Base-by-base conservation (phyloP, 2,113 vertebrate genomes). In the Sialia sialis region DNA sequence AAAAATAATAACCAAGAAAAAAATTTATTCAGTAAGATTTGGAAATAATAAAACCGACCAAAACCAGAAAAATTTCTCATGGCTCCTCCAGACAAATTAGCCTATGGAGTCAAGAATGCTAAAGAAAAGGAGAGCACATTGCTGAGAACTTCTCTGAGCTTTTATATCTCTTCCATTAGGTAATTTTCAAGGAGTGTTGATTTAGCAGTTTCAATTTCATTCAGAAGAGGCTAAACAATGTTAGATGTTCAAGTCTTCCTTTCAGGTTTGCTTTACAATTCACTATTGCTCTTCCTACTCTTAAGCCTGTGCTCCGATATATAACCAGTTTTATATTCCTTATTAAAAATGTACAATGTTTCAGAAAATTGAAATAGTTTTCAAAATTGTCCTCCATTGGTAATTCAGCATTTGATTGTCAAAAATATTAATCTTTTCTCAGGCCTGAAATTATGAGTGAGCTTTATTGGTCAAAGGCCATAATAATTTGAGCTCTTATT, bases 401-500 rank as follows among this genome's bases (percentile, higher is more conserved):
- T 98, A 98, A 98, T 97, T 97, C 96, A 98, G 97, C 97, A 98
- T 98, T 98, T 96, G 97, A 97, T 98, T 99, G 98, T 99, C 98
- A 98, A 98, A 99, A 98, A 98, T 98, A 97, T 98, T 99, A 98
- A 98, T 99, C 98, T 98, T 98, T 98, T 98, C 97, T 98, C 98
- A 97, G 98, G 98, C 98, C 98, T 98, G 97, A 97, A 98, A 98
- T 99, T 98, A 99, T 98, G 98, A 99, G 97, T 98, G 97, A 97
- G 98, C 98, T 98, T 98, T 98, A 98, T 98, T 98, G 98, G 99
- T 99, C 98, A 99, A 99, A 99, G 98, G 98, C 98, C 98, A 97
- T 97, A 98, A 99, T 99, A 98, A 99, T 99, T 98, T 98, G 98
- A 99, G 98, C 98, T 98, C 98, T 99, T 98, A 98, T 98, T 99